These are phyloP conservation scores for Diabrotica virgifera DNA, from an alignment of 1,140 invertebrate species.

Conservation along the genomic window DNA sequence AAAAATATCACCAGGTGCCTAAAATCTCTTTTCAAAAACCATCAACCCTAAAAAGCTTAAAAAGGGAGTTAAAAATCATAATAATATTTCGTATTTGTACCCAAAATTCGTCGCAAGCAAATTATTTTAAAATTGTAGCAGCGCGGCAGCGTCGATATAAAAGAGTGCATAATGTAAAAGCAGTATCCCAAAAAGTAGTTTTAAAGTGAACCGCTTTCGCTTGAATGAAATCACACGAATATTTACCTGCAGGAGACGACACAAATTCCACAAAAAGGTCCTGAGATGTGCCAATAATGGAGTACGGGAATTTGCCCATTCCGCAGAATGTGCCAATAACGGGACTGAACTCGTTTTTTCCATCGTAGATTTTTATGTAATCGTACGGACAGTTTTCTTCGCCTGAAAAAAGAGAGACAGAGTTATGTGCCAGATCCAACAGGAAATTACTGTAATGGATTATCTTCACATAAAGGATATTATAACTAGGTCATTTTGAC, in stretches of 20 bases:
- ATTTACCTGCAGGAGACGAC: slow-evolving; percentile 74
- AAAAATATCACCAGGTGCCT: no score
- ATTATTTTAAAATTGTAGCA: no score
- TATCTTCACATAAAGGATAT: not conserved
- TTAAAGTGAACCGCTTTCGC: not conserved
- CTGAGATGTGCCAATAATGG: slow-evolving; percentile 86
- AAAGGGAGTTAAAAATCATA: no score
- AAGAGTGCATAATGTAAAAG: no score
- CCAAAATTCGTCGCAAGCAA: fast-evolving
- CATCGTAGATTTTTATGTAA: slow-evolving; percentile 87
- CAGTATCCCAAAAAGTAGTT: not conserved
- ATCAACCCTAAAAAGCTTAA: no score
- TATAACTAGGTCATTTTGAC: no score
- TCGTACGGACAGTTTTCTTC: slow-evolving; percentile 87
- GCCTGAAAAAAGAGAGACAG: slow-evolving; percentile 51
- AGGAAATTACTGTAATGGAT: not conserved
- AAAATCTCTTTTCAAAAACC: no score
- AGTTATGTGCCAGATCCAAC: not conserved
- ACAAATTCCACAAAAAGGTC: slow-evolving; percentile 90
- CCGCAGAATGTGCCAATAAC: slow-evolving; percentile 91
- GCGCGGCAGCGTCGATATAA: no score
- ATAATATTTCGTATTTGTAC: no score
- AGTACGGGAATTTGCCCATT: slow-evolving; percentile 90
- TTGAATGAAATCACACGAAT: not conserved
- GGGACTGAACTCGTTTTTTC: slow-evolving; percentile 78